phyloP scores from a whole-genome alignment of 2,113 vertebrate species.

The Vanacampus margaritifer region DNA sequence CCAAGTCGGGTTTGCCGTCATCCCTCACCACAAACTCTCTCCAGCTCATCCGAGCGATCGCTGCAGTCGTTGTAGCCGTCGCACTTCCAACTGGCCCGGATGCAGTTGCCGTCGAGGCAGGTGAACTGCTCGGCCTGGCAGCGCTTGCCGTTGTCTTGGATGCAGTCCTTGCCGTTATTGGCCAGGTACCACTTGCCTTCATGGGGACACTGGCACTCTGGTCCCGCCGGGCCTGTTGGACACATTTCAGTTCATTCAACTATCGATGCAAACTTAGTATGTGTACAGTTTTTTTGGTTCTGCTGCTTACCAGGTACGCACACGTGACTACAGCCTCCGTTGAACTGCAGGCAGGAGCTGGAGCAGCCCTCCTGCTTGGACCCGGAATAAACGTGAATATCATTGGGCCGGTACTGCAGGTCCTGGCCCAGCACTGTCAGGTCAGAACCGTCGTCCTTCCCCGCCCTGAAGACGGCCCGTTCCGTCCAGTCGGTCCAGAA shows the following conservation, averaged over 20 bases:
- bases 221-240: constrained; percentile 80
- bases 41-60: constrained; percentile 85
- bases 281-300: no score
- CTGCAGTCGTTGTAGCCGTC: constrained; percentile 81
- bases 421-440: constrained; percentile 72
- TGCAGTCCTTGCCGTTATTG: constrained; percentile 86
- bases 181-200: constrained; percentile 87
- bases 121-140: constrained; percentile 82
- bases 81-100: constrained; percentile 78
- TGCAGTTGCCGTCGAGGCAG: constrained; percentile 83
- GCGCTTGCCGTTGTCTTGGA: constrained; percentile 78
- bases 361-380: constrained; percentile 81
- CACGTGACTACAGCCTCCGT: constrained; percentile 91
- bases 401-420: constrained; percentile 76
- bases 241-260: no score
- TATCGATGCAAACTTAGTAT: no score
- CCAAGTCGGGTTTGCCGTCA: not conserved
- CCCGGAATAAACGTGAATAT: constrained; percentile 77
- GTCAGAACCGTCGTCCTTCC: constrained; percentile 86
- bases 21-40: constrained; percentile 87
- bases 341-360: constrained; percentile 87
- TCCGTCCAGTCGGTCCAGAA: constrained; percentile 90
- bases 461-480: constrained; percentile 79
- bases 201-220: constrained; percentile 90
- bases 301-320: constrained; percentile 81